Conservation (phyloP, 2,113 vertebrate genomes). For the Cebidichthys violaceus region DNA sequence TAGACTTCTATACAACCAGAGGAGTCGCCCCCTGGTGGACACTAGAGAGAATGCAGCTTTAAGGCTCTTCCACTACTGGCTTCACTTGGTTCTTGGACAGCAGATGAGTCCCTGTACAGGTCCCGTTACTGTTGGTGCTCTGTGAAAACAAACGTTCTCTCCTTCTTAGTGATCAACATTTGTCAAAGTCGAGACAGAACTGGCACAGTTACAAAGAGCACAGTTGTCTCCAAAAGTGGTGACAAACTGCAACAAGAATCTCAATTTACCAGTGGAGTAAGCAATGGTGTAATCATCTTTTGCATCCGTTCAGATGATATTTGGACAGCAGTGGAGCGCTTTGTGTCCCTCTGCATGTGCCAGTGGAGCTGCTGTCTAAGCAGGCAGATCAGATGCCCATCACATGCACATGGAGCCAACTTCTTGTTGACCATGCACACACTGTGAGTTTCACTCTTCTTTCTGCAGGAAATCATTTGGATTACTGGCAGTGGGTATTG, state of each 20-base stretch:
- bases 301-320: neutral
- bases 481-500: neutral
- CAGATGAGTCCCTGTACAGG: neutral
- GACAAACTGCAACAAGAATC: neutral
- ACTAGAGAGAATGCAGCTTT: neutral
- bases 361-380: slow-evolving; percentile 6
- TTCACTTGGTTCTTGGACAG: too few species aligned
- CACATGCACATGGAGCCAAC: neutral
- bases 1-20: neutral
- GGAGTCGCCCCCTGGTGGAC: neutral
- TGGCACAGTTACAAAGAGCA: neutral
- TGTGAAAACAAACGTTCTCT: too few species aligned
- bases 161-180: neutral
- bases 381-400: neutral
- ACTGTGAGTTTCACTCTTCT: neutral
- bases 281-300: neutral
- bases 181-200: neutral
- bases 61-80: too few species aligned
- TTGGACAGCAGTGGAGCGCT: neutral
- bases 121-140: neutral
- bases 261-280: neutral
- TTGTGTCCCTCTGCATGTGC: slow-evolving; percentile 1
- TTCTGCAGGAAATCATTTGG: neutral
- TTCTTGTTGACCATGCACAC: neutral
- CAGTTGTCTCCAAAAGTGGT: neutral